phyloP scores from a whole-genome alignment of 2,888 invertebrate species.

The Phymatocera aterrima region DNA sequence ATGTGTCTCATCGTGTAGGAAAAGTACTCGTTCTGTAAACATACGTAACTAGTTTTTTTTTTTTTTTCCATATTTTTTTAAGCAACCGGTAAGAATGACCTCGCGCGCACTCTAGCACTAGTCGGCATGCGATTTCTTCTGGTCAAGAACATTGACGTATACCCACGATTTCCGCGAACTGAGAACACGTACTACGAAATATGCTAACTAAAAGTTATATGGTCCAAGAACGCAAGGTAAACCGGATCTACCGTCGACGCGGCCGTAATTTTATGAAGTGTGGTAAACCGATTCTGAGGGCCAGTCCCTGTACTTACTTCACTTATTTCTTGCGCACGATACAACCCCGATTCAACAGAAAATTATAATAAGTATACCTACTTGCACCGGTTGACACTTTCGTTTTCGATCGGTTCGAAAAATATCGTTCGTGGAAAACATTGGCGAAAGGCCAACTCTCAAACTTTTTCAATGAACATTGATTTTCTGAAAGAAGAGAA shows the following conservation, averaged over 20 bases:
- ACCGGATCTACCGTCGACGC: neutral
- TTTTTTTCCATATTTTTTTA: neutral
- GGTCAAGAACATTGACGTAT: neutral
- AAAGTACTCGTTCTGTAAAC: too few relatives aligned
- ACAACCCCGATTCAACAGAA: neutral
- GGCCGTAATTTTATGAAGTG: neutral
- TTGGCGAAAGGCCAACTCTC: neutral
- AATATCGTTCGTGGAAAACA: neutral
- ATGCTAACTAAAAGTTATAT: constrained; percentile 5
- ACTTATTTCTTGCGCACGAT: neutral
- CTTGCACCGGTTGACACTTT: neutral
- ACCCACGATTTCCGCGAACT: constrained; percentile 4
- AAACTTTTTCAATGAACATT: too few relatives aligned
- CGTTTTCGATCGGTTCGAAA: too few relatives aligned
- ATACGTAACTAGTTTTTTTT: too few relatives aligned
- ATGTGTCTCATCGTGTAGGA: too few relatives aligned
- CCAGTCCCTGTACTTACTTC: neutral
- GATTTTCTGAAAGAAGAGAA: too few relatives aligned
- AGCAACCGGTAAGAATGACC: too few relatives aligned
- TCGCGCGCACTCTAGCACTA: too few relatives aligned
- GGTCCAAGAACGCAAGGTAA: neutral
- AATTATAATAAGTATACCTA: neutral
- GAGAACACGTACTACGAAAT: neutral
- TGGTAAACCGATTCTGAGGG: neutral
- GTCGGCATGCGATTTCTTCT: neutral